These are phyloP conservation scores for Sceloporus undulatus DNA, from an alignment of 2,113 vertebrate species.

Conservation along the genomic window DNA sequence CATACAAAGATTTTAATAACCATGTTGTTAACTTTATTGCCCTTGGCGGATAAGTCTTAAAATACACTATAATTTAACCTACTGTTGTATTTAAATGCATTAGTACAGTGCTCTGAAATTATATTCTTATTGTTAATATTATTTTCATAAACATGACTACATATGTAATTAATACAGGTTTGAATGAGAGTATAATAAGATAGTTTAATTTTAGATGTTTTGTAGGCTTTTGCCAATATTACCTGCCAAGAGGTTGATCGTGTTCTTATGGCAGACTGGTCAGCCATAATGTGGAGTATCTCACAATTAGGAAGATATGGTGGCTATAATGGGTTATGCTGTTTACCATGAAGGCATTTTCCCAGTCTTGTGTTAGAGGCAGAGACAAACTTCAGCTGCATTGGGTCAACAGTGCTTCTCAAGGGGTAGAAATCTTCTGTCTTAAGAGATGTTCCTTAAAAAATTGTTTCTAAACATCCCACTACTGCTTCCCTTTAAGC, in stretches of 20 bases:
- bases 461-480: too few species aligned
- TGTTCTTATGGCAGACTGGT: not conserved
- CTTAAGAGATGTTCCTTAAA: too few species aligned
- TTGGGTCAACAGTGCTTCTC: too few species aligned
- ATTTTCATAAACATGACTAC: constrained; percentile 57
- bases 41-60: constrained; percentile 64
- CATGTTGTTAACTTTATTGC: constrained; percentile 74
- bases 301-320: not conserved
- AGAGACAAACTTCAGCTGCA: not conserved
- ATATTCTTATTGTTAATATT: constrained; percentile 59
- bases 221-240: constrained; percentile 59
- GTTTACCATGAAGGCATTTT: not conserved
- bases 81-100: constrained; percentile 57
- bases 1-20: constrained; percentile 69
- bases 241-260: constrained; percentile 38
- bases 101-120: constrained; percentile 60
- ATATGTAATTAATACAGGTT: constrained; percentile 50
- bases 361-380: not conserved
- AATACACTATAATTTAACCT: constrained; percentile 72
- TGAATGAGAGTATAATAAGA: constrained; percentile 55
- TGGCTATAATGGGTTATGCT: not conserved
- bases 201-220: constrained; percentile 64
- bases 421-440: too few species aligned
- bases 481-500: too few species aligned
- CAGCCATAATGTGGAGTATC: not conserved